Percentiles rank a stretch among this genome's conserved stretches.
These are phyloP conservation scores for Drosophila ustulata DNA, from an alignment of 2,888 invertebrate genomes.

Conservation along the genomic window DNA sequence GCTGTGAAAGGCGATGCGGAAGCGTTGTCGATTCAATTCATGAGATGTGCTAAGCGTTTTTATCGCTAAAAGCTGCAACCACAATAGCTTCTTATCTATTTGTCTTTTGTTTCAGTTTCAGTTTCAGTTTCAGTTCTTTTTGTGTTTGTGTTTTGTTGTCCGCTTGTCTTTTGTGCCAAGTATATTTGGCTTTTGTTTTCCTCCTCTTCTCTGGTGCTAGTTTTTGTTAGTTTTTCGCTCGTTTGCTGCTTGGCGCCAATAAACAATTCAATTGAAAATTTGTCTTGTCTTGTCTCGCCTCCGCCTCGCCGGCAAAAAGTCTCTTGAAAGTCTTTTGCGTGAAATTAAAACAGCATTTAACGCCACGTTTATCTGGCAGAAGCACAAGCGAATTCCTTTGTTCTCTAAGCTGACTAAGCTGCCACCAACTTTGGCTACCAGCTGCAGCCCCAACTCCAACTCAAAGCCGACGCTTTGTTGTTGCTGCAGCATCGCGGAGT, in stretches of 20 bases:
- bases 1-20: constrained; percentile 3
- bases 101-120: constrained; percentile 6
- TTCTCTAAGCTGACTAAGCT: constrained; percentile 57
- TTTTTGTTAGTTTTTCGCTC: constrained; percentile 9
- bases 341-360: constrained; percentile 68
- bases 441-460: no score
- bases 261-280: constrained; percentile 66
- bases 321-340: constrained; percentile 58
- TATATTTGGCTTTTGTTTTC: constrained; percentile 15
- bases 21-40: constrained; percentile 12
- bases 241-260: constrained; percentile 50
- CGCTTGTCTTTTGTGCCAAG: constrained; percentile 32
- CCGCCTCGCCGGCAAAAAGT: constrained; percentile 17
- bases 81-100: constrained; percentile 21
- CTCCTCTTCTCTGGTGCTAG: constrained; percentile 8
- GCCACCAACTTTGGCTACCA: constrained; percentile 4
- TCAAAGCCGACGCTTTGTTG: no score
- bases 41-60: constrained; percentile 9
- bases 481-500: no score
- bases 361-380: constrained; percentile 40
- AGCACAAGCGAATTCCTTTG: constrained; percentile 42
- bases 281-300: constrained; percentile 24
- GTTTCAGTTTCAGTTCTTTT: constrained; percentile 28
- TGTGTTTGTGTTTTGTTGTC: constrained; percentile 9
- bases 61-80: constrained; percentile 14